Base-by-base conservation (phyloP, 2,113 vertebrate genomes). In the Dicerorhinus sumatrensis region DNA sequence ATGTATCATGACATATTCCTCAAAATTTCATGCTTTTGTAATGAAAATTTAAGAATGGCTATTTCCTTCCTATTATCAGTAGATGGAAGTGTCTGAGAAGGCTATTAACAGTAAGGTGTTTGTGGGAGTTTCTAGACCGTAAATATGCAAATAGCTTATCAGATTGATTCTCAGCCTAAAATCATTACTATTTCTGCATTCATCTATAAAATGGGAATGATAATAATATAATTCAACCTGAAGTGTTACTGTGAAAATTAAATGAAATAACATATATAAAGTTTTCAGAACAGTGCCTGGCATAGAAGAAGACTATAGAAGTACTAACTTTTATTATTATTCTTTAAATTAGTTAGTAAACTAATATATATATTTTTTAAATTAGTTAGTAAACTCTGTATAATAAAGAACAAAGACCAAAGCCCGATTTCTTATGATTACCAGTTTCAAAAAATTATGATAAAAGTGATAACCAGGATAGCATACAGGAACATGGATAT, bases 21-120 rank as follows among this genome's bases (percentile, higher is more conserved):
- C 97, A 96, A 60, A 91, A 93, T 16, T 81, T n/a, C 46, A 42
- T 48, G 11, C 31, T 76, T 91, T 96, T 62, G 70, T 73, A 70
- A 39, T 65, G 87, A 89, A 63, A 65, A 36, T 76, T 42, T 67
- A 29, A 81, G 20, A 81, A 8, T 80, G 27, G 8, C 20, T 81
- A 72, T 97, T 96, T 96, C 23, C n/a, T 85, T 94, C 2, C 8
- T 86, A 25, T 86, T 73, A 72, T 42, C 42, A 89, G 20, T 79
- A 93, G 67, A 58, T 33, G 7, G 2, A 81, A 89, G 1, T 79
- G 4, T 77, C n/a, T 51, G 23, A 7, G 29, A 73, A 91, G 42
- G 10, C 8, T 82, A 39, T 73, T 67, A 83, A 79, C 80, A n/a
- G 5, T 54, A 92, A 89, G 80, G 5, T 4, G 75, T 10, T 33